Percentiles rank a stretch among this genome's conserved stretches.
Evolutionary conservation across 2,888 invertebrate genomes (phyloP).

Genomic region (Drosophila nigricruria): DNA sequence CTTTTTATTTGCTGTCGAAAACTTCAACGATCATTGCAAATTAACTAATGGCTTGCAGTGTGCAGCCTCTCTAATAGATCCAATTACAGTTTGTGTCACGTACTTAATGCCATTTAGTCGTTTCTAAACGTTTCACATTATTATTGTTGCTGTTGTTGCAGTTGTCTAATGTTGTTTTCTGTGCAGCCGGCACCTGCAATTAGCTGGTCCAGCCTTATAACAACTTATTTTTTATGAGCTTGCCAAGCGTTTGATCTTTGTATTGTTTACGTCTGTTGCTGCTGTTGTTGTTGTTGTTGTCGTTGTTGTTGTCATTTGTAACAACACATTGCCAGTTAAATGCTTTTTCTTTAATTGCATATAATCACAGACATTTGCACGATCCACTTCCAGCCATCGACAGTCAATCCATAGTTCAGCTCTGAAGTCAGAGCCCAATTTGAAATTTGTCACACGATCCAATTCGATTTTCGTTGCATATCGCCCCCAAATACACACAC

Average conservation of each 20-base stretch:
- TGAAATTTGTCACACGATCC: conserved; percentile 75
- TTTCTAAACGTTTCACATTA: conserved; percentile 68
- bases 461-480: conserved; percentile 57
- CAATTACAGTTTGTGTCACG: conserved; percentile 80
- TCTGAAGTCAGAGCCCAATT: conserved; percentile 18
- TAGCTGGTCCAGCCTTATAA: conserved; percentile 72
- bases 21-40: conserved; percentile 32
- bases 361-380: conserved; percentile 68
- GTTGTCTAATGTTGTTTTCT: conserved; percentile 39
- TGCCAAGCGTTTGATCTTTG: conserved; percentile 46
- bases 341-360: conserved; percentile 73
- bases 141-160: conserved; percentile 19
- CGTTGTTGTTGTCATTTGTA: conserved; percentile 40
- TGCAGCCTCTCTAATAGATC: conserved; percentile 67
- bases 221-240: conserved; percentile 69
- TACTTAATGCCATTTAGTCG: conserved; percentile 77
- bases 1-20: neutral
- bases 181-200: conserved; percentile 69
- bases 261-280: conserved; percentile 26
- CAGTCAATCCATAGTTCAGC: conserved; percentile 36
- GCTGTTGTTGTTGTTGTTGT: conserved; percentile 31
- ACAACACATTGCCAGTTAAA: conserved; percentile 64
- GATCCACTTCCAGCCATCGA: conserved; percentile 37
- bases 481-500: conserved; percentile 35
- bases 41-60: conserved; percentile 20